phyloP scores from a whole-genome alignment of 2,797 vertebrate genomes.

The Falco biarmicus region DNA sequence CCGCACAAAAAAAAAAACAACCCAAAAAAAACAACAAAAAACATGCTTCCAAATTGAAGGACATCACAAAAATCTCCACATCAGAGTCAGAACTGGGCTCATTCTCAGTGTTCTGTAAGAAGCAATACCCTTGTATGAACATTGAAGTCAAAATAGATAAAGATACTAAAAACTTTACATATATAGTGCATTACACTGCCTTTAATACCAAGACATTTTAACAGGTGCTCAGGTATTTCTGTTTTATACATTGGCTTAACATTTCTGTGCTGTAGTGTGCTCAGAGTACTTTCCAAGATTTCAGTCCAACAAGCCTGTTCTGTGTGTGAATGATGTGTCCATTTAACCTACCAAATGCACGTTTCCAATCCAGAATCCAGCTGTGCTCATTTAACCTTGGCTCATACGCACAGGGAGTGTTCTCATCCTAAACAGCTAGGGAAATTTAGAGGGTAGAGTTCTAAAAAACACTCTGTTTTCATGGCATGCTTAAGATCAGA shows the following conservation, averaged over 20 bases:
- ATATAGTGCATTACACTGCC: not conserved
- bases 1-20: not conserved
- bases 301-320: constrained; percentile 13
- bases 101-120: not conserved
- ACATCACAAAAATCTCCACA: not conserved
- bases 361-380: constrained; percentile 43
- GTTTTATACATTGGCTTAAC: not conserved
- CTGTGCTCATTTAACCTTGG: constrained; percentile 60
- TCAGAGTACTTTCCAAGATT: constrained; percentile 16
- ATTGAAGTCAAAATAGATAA: not conserved
- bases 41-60: not conserved
- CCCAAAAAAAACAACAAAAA: not conserved
- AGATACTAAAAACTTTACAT: not conserved
- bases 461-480: not conserved
- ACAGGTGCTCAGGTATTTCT: constrained; percentile 23
- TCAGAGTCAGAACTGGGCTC: not conserved
- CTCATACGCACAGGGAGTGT: not conserved
- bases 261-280: not conserved
- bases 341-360: constrained; percentile 7
- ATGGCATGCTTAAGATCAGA: not conserved
- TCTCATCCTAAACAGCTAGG: constrained; percentile 3
- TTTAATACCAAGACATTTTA: not conserved
- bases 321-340: not conserved
- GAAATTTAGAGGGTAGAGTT: not conserved
- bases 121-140: not conserved